Evolutionary conservation across 92 coral and sea anemone species (phyloP), one percentile per base, ranked within the genome.

Genomic region (Umimayanthus kanabou): DNA sequence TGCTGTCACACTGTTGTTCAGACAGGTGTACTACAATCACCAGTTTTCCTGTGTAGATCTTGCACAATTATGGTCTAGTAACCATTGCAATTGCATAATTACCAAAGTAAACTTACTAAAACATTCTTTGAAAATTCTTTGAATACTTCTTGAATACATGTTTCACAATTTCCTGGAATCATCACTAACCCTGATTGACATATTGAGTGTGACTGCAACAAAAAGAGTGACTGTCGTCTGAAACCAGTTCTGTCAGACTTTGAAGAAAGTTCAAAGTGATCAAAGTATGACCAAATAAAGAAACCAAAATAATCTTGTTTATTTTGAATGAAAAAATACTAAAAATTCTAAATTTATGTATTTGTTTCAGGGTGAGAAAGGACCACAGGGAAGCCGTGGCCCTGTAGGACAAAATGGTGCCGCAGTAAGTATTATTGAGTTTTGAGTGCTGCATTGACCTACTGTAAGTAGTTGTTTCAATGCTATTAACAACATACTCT

Each of bases 311-410:
- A 9, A 5, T 55, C 16, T 55, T 18, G 14, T 9, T 5, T 61
- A 61, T 61, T 20, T 14, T 61, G 26, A 61, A 61, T 57, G 22
- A 57, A 57, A 23, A 15, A 2, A 1, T 1, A 33, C 66, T 14
- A 73, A 23, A 39, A 75, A 40, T 75, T 75, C 50, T 53, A 53
- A 53, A 37, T 39, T 0, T 9, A 43, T 43, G 9, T 47, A 39
- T 40, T 75, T 75, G 22, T 75, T 75, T 75, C 30, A 75, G 79
- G 79, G 79, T n/a, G 79, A 75, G 79, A 61, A 61, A 61, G 69
- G 69, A 23, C 69, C 69, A 61, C 69, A 20, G 69, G 69, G 69
- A 61, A 0, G 8, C 1, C 69, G 69, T 23, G 69, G 69, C 69
- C 6, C 7, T 20, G 1, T 14, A 61, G 69, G 69, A 61, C 69